Evolutionary conservation across 2,888 invertebrate species (phyloP), one percentile per base, ranked within the genome.

Genomic region (Apotomis turbidana): DNA sequence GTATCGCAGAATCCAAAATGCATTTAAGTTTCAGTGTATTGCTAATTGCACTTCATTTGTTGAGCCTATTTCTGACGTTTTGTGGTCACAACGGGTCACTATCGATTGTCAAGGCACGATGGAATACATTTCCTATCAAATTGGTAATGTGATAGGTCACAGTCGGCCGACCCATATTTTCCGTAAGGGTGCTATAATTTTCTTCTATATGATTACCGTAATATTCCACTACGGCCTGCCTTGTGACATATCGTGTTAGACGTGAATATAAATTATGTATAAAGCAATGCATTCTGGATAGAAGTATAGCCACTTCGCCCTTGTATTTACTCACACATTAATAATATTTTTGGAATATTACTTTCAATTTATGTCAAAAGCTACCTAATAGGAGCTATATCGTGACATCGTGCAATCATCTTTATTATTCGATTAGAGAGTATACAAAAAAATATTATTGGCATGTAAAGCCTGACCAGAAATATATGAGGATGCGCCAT

Each of bases 241-340:
- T 62, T 57, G 67, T 67, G 41, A 61, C 55, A 57, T 49, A 15
- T 55, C 41, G 15, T 66, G 55, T 66, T 12, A 55, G n/a, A 55
- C 54, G 59, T 52, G 54, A 54, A 55, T 36, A 68, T 62, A 51
- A 57, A 71, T 55, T 49, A 66, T 66, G 55, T 46, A 70, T 64
- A 52, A 13, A 58, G 3, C 41, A n/a, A 58, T 13, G 13, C 51
- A 64, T 10, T 41, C 57, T 44, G 9, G 54, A 10, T 61, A n/a
- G 27, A 54, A 36, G 27, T 46, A 44, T 54, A 51, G n/a, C 27
- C 54, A 55, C 54, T 61, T 69, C 54, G 52, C 54, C 58, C 9
- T 36, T 36, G 27, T 51, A 54, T 55, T 44, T 54, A 44, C 38
- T 44, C 12, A 41, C 4, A 63, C 15, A 15, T n/a, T 6, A 49